Evolutionary conservation across 2,797 vertebrate species (phyloP), one percentile per base, ranked within the genome.

Genomic region (Enteromius treurensis): DNA sequence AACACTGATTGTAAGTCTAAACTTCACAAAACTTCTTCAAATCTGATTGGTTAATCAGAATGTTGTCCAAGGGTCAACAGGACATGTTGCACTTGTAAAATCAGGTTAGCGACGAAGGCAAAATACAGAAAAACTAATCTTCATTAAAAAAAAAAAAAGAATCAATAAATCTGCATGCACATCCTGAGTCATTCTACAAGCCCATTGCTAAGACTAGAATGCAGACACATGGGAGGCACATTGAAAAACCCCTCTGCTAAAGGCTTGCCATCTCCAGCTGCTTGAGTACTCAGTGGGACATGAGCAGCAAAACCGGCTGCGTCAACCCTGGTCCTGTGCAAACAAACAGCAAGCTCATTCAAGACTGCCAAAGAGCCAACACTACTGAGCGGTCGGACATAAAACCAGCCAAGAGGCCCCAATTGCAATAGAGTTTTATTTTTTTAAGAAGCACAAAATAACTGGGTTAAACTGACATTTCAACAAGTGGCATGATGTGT

Each of bases 261-360:
- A 82, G 62, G 79, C 51, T 82, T 86, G 71, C 67, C n/a, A 70
- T 78, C 17, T 81, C 81, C 86, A 86, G 86, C 83, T 88, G 86
- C 83, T 85, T 23, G 55, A 80, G 49, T 60, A 60, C 45, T 78
- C 53, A 42, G 69, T 77, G 76, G 75, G 60, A 77, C 40, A 82
- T 58, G 64, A 82, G 53, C 65, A 64, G 82, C 42, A 64, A 77
- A 78, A 64, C 79, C 53, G 62, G 64, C 75, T 78, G 80, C 58
- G 75, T 82, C 51, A 74, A 68, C 58, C 17, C 55, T 73, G 84
- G 62, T 34, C 77, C 32, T 65, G 85, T 49, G 82, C 86, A 87
- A 86, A 88, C 71, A 86, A 77, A 82, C 71, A 88, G 75, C 71
- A 67, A 14, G 80, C 80, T 86, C 74, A 47, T 85, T 88, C 62